phyloP scores from a whole-genome alignment of 2,113 vertebrate species.

The Scomber colias region DNA sequence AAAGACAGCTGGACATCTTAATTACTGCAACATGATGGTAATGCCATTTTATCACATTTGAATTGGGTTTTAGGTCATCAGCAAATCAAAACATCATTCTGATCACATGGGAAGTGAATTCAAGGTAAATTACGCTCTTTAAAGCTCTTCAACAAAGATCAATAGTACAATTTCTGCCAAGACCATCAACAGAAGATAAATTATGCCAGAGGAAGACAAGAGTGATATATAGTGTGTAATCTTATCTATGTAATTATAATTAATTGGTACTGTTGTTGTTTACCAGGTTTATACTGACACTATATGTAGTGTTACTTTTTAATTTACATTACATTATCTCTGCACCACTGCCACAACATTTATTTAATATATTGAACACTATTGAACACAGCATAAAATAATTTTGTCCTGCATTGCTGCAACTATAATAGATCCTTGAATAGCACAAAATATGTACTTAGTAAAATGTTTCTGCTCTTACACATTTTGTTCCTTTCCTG shows the following conservation, averaged over 20 bases:
- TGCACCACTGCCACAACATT: not conserved
- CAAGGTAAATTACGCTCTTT: not conserved
- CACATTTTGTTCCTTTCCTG: not conserved
- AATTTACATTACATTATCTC: not conserved
- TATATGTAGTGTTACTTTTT: not conserved
- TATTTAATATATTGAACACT: not conserved
- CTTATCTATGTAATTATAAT: not conserved
- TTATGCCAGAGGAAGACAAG: not conserved
- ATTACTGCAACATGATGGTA: conserved; percentile 57
- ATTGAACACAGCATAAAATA: not conserved
- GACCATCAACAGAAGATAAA: not conserved
- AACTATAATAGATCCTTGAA: not conserved
- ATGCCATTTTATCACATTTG: conserved; percentile 53
- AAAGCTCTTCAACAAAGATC: conserved; percentile 14
- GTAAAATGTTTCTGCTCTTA: not conserved
- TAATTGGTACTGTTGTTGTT: not conserved
- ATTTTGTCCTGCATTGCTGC: not conserved
- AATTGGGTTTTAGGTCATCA: conserved; percentile 42
- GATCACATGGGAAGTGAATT: conserved; percentile 22
- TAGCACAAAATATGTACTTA: not conserved
- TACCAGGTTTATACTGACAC: not conserved
- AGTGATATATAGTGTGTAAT: not conserved
- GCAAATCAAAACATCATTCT: conserved; percentile 19
- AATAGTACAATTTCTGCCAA: not conserved
- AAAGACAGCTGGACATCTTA: conserved; percentile 60